These are phyloP conservation scores for Thamnophis elegans DNA, from an alignment of 2,797 vertebrate genomes.

Conservation along the genomic window DNA sequence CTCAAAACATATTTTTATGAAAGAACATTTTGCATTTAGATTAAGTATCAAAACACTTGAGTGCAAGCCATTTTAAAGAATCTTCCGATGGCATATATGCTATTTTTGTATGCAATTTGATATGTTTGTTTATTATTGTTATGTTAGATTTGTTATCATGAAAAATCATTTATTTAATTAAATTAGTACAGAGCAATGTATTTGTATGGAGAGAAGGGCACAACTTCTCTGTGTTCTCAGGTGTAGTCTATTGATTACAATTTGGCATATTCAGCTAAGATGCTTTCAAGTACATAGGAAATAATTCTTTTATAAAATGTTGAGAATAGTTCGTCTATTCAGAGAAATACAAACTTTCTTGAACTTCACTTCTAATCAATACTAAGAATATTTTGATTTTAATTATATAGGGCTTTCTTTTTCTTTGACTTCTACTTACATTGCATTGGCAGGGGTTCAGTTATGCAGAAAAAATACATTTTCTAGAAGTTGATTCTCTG, in stretches of 20 bases:
- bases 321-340: neutral
- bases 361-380: constrained; percentile 25
- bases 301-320: neutral
- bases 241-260: neutral
- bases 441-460: constrained; percentile 10
- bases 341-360: constrained; percentile 9
- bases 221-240: constrained; percentile 6
- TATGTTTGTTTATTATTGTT: neutral
- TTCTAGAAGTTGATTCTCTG: neutral
- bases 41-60: constrained; percentile 46
- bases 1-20: constrained; percentile 67
- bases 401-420: constrained; percentile 13
- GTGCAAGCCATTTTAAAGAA: constrained; percentile 21
- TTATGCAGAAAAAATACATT: constrained; percentile 15
- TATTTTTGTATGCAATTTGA: constrained; percentile 28
- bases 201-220: fast-evolving
- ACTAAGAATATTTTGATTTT: constrained; percentile 4
- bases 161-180: constrained; percentile 36
- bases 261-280: constrained; percentile 37
- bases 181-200: neutral
- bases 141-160: neutral
- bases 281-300: neutral
- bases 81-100: neutral
- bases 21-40: constrained; percentile 53
- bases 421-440: constrained; percentile 13